phyloP scores from a whole-genome alignment of 2,888 invertebrate genomes.

The Vanessa cardui region DNA sequence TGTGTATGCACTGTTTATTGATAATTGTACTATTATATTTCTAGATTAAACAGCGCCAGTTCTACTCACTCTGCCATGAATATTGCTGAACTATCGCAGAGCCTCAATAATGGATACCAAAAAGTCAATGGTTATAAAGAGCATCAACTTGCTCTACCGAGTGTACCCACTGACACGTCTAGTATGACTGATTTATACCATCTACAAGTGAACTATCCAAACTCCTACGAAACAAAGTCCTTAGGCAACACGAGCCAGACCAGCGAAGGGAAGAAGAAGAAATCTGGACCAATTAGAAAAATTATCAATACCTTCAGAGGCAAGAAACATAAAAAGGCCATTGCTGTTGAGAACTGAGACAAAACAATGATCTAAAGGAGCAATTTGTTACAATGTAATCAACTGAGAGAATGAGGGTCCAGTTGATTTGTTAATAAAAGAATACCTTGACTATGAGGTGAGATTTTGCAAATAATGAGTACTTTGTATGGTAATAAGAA shows the following conservation, averaged over 20 bases:
- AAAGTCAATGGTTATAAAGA: conserved; percentile 39
- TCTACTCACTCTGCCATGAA: conserved; percentile 48
- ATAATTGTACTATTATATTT: not conserved
- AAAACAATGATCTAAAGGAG: not conserved
- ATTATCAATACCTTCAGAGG: conserved; percentile 29
- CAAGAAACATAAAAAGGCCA: conserved; percentile 35
- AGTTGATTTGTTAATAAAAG: not conserved
- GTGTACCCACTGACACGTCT: conserved; percentile 39
- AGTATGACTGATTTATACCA: conserved; percentile 48
- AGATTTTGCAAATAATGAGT: no score
- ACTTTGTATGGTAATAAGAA: no score
- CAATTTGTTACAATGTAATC: not conserved
- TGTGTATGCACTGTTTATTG: no score
- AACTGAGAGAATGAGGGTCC: not conserved
- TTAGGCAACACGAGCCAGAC: conserved; percentile 46
- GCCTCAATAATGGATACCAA: conserved; percentile 29
- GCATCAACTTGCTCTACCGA: conserved; percentile 43
- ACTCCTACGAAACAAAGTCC: conserved; percentile 47
- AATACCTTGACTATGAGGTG: not conserved
- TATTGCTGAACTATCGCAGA: conserved; percentile 47
- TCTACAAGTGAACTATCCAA: conserved; percentile 27
- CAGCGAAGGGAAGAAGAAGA: conserved; percentile 42
- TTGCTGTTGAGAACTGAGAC: not conserved
- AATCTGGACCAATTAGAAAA: conserved; percentile 23
- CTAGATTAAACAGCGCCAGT: conserved; percentile 40